Base-by-base conservation (phyloP, 1,140 invertebrate genomes). In the Wiebesia pumilae region DNA sequence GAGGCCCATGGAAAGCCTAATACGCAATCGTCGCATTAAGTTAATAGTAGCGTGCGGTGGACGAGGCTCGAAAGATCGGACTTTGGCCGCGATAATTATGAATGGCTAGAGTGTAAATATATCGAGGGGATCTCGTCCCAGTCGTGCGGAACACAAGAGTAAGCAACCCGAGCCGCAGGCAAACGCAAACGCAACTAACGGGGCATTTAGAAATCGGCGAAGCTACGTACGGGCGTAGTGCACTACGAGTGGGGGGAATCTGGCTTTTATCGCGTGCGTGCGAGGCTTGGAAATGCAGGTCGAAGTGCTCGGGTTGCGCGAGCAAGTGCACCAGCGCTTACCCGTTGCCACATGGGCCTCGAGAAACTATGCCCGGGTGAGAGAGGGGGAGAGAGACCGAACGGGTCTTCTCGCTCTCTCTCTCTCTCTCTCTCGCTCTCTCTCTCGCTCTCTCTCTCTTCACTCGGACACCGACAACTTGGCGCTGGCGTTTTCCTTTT, bases 171-270 rank as follows among this genome's bases (percentile, higher is more conserved):
- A 43, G 58, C 65, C 19, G 2, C 58, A 43, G 84, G 14, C 30
- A 54, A 71, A 85, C 24, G 38, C 9, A 58, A 71, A 40, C 40
- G 38, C 78, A 73, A 69, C 73, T 88, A 89, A 88, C 87, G 88
- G 85, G 67, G 80, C 71, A 84, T 88, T 89, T 87, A 87, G 88
- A 88, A 89, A 89, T 89, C 83, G 85, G 80, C 71, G 81, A 62
- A 67, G 67, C 47, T 58, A 27, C 47, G 14, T 54, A 54, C 19
- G 51, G 7, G 51, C 51, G 51, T 47, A 47, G 6, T 7, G 43
- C 43, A 19, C 51, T 16, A 54, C 51, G 51, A 16, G 43, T 47
- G 10, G 9, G 9, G 58, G 27, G 58, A 14, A 62, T 27, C 58
- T 2, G 1, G 58, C 24, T 62, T 62, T 62, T 27, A 27, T 62